These are phyloP conservation scores for Pogonomyrmex barbatus DNA, from an alignment of 1,140 invertebrate species.

Conservation along the genomic window DNA sequence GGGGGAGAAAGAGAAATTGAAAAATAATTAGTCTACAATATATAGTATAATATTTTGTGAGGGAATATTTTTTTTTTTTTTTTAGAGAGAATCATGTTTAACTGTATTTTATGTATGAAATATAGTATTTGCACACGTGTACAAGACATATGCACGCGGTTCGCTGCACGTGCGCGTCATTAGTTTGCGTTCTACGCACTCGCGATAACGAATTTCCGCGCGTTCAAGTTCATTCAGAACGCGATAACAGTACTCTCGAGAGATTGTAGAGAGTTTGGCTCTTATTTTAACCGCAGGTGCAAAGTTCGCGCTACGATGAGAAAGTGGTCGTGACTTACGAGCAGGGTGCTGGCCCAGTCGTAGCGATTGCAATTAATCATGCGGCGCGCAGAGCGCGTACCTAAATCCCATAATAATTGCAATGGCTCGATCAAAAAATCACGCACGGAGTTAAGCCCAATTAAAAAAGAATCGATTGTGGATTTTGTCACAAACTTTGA, in stretches of 20 bases:
- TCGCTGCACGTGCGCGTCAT: constrained; percentile 32
- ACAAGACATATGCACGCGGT: constrained; percentile 1
- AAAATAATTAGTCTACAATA: not conserved
- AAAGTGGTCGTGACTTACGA: constrained; percentile 68
- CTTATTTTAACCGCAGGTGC: constrained; percentile 35
- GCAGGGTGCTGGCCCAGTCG: constrained; percentile 38
- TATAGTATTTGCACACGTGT: constrained; percentile 10
- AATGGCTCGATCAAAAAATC: constrained; percentile 3
- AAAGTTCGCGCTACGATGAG: constrained; percentile 55
- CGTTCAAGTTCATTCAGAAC: constrained; percentile 35
- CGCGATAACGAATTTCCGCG: constrained; percentile 27
- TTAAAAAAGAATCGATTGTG: not conserved
- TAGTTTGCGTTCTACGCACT: constrained; percentile 30
- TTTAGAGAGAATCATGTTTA: not conserved
- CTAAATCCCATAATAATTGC: constrained; percentile 62
- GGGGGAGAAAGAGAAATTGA: not conserved
- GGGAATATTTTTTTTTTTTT: not conserved
- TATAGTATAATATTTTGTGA: not conserved
- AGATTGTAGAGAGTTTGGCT: not conserved
- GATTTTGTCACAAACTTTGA: constrained; percentile 13
- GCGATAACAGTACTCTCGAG: constrained; percentile 46
- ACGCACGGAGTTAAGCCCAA: constrained; percentile 2
- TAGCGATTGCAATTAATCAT: constrained; percentile 63
- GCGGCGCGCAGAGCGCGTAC: constrained; percentile 31
- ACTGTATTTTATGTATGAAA: constrained; percentile 28